Evolutionary conservation across 2,888 invertebrate genomes (phyloP).

Genomic region (Tipula confusa): DNA sequence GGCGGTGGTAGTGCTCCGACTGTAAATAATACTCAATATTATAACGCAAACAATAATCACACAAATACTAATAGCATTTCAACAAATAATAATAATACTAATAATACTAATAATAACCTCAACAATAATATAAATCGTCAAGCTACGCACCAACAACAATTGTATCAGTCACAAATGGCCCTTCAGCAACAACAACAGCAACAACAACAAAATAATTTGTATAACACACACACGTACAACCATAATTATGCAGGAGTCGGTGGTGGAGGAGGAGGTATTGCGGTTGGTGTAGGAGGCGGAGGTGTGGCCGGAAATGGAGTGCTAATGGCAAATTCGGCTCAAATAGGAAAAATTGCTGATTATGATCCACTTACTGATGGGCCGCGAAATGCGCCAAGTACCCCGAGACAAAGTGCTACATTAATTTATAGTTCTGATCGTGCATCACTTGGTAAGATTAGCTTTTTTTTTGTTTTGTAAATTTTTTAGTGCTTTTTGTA

Average conservation of each 20-base stretch:
- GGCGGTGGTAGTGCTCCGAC: constrained; percentile 55
- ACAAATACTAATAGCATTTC: constrained; percentile 32
- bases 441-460: constrained; percentile 52
- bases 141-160: constrained; percentile 39
- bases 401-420: constrained; percentile 73
- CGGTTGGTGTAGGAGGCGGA: constrained; percentile 35
- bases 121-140: constrained; percentile 37
- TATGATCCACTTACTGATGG: constrained; percentile 73
- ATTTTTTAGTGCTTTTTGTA: constrained; percentile 30
- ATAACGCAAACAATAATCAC: constrained; percentile 26
- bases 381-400: constrained; percentile 65
- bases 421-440: constrained; percentile 79
- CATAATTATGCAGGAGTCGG: constrained; percentile 36
- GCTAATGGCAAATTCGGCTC: constrained; percentile 39
- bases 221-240: constrained; percentile 31
- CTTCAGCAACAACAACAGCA: constrained; percentile 36
- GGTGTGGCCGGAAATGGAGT: constrained; percentile 37
- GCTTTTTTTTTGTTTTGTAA: neutral
- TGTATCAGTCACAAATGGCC: constrained; percentile 37
- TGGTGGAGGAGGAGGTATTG: constrained; percentile 35
- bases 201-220: constrained; percentile 31
- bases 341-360: constrained; percentile 72
- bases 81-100: constrained; percentile 31
- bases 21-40: constrained; percentile 29
- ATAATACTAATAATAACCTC: constrained; percentile 37